Base-by-base conservation (phyloP, 2,888 invertebrate species). In the Temnothorax rugatulus region DNA sequence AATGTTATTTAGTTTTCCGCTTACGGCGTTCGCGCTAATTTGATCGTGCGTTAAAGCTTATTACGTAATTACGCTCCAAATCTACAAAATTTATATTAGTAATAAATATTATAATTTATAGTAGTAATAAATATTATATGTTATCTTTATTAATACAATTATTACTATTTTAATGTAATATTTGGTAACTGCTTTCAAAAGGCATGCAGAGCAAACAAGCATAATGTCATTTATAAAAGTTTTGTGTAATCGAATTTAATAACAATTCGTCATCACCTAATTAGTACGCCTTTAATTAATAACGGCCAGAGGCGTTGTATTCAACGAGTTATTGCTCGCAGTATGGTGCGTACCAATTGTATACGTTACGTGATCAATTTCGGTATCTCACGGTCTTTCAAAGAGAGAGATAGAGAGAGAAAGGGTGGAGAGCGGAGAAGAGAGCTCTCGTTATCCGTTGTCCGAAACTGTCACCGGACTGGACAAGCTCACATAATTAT, bases 401-500 rank as follows among this genome's bases (percentile, higher is more conserved):
- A 34, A 76, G 18, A 76, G 50, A 50, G 25, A 61, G 57, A 75
- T 7, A 75, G 54, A 41, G 52, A 41, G 41, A 64, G 21, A 21
- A 4, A 11, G 21, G 11, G 41, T 21, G 41, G 41, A 41, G 25
- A 11, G 41, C 9, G 13, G 68, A 50, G 13, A 68, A 83, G 66
- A 83, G 79, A 73, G 44, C 66, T 64, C 82, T 87, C 82, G 88
- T 87, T 88, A 87, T 52, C 77, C 47, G 71, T 66, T 77, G 85
- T 86, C 83, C 84, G 61, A 75, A 74, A 69, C 86, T 90, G 90
- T 85, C 89, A 85, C 15, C 38, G 21, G 38, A 59, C 81, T 82
- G 66, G 76, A 68, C 63, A 82, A 88, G 81, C 86, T 88, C 91
- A 93, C 93, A 92, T 92, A 93, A 93, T 94, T 94, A 93, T 93